Conservation (phyloP, 1,140 invertebrate species). For the Vanessa atalanta region DNA sequence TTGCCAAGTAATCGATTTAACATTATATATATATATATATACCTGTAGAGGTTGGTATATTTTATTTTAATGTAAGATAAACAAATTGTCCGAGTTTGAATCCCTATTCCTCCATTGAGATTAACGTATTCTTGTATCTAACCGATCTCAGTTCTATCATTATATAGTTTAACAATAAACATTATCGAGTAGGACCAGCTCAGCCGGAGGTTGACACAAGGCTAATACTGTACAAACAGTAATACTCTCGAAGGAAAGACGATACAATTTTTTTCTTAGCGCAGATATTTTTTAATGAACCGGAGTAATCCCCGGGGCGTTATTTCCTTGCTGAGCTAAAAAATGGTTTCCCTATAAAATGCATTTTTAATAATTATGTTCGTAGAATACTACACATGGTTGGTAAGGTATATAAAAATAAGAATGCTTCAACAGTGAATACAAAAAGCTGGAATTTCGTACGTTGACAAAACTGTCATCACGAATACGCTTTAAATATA, state of each 20-base stretch:
- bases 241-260: constrained; percentile 22
- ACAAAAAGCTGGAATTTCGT: too few relatives aligned
- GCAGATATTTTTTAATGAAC: constrained; percentile 21
- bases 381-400: neutral
- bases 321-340: constrained; percentile 3
- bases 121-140: neutral
- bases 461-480: too few relatives aligned
- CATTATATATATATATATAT: too few relatives aligned
- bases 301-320: constrained; percentile 10
- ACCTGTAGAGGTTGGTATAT: too few relatives aligned
- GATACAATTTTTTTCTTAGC: constrained; percentile 21
- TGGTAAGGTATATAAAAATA: too few relatives aligned
- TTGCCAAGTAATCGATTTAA: too few relatives aligned
- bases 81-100: too few relatives aligned
- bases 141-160: constrained; percentile 7
- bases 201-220: constrained; percentile 52
- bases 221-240: constrained; percentile 34
- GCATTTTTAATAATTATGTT: neutral
- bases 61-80: too few relatives aligned
- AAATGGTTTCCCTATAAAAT: neutral
- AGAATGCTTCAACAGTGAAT: too few relatives aligned
- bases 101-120: too few relatives aligned
- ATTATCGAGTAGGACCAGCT: constrained; percentile 36
- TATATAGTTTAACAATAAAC: constrained; percentile 25
- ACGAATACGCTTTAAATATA: too few relatives aligned